phyloP scores from a whole-genome alignment of 1,140 invertebrate genomes.

The Drosophila bocki region DNA sequence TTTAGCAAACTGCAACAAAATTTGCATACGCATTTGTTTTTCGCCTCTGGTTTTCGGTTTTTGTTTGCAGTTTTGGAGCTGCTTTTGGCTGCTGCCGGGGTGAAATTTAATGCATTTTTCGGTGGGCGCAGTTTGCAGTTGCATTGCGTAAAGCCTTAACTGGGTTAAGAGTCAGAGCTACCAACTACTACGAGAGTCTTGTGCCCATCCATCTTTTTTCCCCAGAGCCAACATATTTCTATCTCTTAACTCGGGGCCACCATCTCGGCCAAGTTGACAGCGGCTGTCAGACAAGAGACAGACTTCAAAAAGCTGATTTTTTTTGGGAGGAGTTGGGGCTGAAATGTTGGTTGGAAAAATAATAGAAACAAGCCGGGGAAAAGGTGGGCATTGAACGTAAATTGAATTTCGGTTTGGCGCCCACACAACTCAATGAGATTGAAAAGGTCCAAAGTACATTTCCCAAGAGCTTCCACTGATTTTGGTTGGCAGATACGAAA shows the following conservation, averaged over 20 bases:
- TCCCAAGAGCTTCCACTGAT: conserved; percentile 15
- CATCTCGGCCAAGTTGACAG: conserved; percentile 35
- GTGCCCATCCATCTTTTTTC: conserved; percentile 7
- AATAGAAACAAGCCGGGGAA: conserved; percentile 1
- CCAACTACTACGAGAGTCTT: conserved; percentile 4
- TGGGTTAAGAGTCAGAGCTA: conserved; percentile 27
- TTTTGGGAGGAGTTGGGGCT: background rate
- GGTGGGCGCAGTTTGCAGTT: conserved; percentile 30
- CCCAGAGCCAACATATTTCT: background rate
- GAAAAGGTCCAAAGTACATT: conserved; percentile 14
- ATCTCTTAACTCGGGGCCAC: conserved; percentile 14
- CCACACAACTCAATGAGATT: conserved; percentile 10
- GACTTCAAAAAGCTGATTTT: conserved; percentile 25
- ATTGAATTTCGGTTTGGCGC: conserved; percentile 36
- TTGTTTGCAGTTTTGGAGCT: conserved; percentile 1
- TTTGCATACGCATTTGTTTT: conserved; percentile 67
- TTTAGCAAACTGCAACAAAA: conserved; percentile 37
- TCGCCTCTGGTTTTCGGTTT: conserved; percentile 15
- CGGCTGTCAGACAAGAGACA: conserved; percentile 28
- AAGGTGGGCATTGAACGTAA: conserved; percentile 25
- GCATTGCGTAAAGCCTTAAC: conserved; percentile 54
- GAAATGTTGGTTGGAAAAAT: background rate
- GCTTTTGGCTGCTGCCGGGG: conserved; percentile 12
- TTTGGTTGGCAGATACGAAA: conserved; percentile 12
- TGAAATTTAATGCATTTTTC: conserved; percentile 38